Percentiles rank a stretch among this genome's conserved stretches.
These are phyloP conservation scores for Apodemus sylvaticus DNA, from an alignment of 2,113 vertebrate genomes.

Conservation along the genomic window DNA sequence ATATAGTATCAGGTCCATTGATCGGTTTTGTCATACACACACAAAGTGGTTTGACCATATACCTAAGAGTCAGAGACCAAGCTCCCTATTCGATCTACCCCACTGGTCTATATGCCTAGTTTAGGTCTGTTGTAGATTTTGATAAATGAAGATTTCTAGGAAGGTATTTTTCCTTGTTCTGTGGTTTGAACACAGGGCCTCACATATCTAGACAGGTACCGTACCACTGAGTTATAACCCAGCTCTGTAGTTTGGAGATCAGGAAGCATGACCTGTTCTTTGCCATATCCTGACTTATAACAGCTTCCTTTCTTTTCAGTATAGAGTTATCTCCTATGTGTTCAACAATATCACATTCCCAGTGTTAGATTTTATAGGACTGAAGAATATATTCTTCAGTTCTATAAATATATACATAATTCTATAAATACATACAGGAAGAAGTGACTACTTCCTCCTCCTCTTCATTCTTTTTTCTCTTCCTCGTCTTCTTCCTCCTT, in stretches of 20 bases:
- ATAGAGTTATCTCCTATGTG: neutral
- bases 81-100: neutral
- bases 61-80: neutral
- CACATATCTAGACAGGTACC: neutral
- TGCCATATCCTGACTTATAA: neutral
- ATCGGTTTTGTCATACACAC: neutral
- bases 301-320: neutral
- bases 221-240: neutral
- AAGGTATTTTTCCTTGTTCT: neutral
- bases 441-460: neutral
- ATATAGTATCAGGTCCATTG: too few relatives aligned
- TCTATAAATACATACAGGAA: neutral
- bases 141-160: neutral
- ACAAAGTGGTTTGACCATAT: neutral
- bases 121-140: neutral
- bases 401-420: too few relatives aligned
- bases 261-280: neutral
- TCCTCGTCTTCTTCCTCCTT: neutral
- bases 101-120: neutral
- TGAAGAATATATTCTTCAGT: too few relatives aligned
- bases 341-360: neutral
- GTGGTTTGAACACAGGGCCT: too few relatives aligned
- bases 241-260: neutral
- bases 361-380: neutral
- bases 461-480: neutral